Evolutionary conservation across 64 coral and sea anemone genomes (phyloP).

Genomic region (Montipora efflorescens): DNA sequence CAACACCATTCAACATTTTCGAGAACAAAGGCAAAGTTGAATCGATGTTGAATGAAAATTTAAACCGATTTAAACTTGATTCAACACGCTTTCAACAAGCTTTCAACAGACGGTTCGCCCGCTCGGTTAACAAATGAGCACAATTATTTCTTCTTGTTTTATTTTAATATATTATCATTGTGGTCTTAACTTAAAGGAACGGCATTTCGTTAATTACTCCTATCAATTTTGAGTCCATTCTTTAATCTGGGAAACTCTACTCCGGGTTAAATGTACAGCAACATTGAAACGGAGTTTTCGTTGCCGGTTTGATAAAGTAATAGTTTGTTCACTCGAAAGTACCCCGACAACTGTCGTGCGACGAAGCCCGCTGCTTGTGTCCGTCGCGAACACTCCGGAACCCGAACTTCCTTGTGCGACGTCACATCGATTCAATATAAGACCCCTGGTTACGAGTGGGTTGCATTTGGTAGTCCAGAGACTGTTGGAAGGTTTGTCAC

Average conservation of each 20-base stretch:
- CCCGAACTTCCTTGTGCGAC: constrained; percentile 71
- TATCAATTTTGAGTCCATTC: constrained; percentile 28
- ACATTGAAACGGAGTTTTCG: constrained; percentile 21
- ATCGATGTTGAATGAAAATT: too few species aligned
- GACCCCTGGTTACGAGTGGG: neutral
- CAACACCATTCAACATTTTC: too few species aligned
- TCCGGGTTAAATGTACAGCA: constrained; percentile 31
- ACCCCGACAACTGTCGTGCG: constrained; percentile 53
- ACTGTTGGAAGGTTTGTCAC: constrained; percentile 66
- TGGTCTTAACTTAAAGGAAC: neutral
- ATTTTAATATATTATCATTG: neutral
- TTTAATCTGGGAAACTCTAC: constrained; percentile 42
- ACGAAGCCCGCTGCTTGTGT: constrained; percentile 10
- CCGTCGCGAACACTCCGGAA: constrained; percentile 70
- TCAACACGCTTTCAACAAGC: too few species aligned
- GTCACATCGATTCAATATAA: constrained; percentile 68
- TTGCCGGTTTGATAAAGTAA: neutral
- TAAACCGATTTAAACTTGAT: too few species aligned
- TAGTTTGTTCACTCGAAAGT: constrained; percentile 1
- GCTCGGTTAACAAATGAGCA: too few species aligned
- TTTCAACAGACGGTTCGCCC: too few species aligned
- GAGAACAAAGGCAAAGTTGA: too few species aligned
- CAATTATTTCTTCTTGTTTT: neutral
- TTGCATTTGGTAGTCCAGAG: constrained; percentile 71
- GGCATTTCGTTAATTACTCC: too few species aligned